These are phyloP conservation scores for Micromesistius poutassou DNA, from an alignment of 2,797 vertebrate genomes.

Conservation along the genomic window DNA sequence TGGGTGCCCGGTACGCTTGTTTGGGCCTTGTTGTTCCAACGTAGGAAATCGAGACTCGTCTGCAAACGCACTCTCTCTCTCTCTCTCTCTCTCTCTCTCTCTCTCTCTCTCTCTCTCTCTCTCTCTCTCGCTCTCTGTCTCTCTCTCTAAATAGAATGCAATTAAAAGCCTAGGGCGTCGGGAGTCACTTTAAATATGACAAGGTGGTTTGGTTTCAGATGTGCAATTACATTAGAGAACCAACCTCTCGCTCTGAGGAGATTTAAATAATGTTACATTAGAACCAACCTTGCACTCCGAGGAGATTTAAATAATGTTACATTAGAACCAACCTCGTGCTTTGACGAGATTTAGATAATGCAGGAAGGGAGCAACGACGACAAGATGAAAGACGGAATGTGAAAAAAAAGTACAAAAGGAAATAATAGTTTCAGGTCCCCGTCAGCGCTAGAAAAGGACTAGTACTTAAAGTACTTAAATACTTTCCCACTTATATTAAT, in stretches of 20 bases:
- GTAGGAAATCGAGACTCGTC: no score
- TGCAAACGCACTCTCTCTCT: constrained; percentile 5
- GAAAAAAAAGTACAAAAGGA: neutral
- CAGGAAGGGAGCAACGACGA: neutral
- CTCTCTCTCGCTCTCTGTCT: neutral
- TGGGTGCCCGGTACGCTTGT: no score
- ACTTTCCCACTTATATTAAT: neutral
- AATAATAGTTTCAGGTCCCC: neutral
- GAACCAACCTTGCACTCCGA: neutral
- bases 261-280: neutral
- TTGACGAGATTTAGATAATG: neutral
- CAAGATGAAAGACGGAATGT: neutral
- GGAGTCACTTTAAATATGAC: constrained; percentile 1
- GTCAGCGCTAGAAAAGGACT: no score
- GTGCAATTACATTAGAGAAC: constrained; percentile 1
- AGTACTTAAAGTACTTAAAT: neutral
- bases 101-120: neutral
- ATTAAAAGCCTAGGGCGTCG: neutral
- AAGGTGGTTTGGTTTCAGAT: neutral
- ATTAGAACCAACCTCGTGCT: neutral
- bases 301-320: neutral
- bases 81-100: constrained; percentile 3
- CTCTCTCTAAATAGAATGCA: constrained; percentile 1
- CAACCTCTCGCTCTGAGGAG: neutral
- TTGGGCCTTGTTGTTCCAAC: no score